Percentiles rank a stretch among this genome's conserved stretches.
Evolutionary conservation across 2,113 vertebrate genomes (phyloP).

Genomic region (Trematocara unimaculatum): DNA sequence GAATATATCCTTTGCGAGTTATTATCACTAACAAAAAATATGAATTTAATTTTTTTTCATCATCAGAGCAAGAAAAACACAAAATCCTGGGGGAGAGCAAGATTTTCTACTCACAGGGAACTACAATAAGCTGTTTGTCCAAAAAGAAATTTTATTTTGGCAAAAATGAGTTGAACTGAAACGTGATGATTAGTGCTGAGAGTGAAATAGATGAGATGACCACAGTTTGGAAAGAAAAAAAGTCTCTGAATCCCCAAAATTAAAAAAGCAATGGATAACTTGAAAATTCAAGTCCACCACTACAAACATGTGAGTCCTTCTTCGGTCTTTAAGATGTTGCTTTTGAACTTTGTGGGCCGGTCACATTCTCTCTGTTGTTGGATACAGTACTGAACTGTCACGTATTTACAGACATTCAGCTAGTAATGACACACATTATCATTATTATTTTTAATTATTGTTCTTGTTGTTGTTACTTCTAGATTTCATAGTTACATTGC

Average conservation of each 20-base stretch:
- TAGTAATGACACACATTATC: background rate
- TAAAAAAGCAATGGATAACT: background rate
- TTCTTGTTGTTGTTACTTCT: background rate
- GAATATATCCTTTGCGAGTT: background rate
- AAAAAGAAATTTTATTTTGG: background rate
- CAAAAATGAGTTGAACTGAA: background rate
- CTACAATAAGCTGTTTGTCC: background rate
- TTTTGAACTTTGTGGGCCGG: background rate
- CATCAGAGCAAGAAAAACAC: background rate
- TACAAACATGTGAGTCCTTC: background rate
- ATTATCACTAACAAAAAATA: background rate
- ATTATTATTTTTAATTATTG: background rate
- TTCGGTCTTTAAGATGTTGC: background rate
- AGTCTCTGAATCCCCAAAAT: background rate
- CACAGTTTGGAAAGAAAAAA: background rate
- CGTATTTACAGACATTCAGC: background rate
- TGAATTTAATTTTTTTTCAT: background rate
- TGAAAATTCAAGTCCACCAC: background rate
- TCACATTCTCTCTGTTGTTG: background rate
- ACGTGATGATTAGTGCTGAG: background rate
- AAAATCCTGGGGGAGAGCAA: background rate
- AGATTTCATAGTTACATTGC: background rate
- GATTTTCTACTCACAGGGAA: background rate
- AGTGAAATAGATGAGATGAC: background rate
- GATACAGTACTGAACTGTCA: background rate